Evolutionary conservation across 1,140 invertebrate genomes (phyloP), one percentile per base, ranked within the genome.

Genomic region (Notospermus geniculatus): DNA sequence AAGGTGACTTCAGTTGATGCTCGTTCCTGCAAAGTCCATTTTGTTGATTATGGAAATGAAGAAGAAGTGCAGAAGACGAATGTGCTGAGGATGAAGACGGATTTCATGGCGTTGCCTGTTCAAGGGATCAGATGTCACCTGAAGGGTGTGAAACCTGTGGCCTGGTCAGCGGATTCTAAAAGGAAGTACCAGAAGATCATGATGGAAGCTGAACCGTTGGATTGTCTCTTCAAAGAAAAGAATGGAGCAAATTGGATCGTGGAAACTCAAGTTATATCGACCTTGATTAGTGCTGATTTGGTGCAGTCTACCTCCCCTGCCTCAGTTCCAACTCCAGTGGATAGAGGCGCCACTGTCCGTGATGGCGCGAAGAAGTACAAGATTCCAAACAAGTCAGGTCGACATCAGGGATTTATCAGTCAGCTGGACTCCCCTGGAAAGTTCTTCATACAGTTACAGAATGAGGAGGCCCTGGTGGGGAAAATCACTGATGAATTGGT

Each of bases 1-100:
- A 84, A 87, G 68, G 87, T 92, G 13, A 80, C 89, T 0, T 87
- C 89, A 69, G 84, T 88, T 63, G 82, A 83, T 9, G 87, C 87
- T 46, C 55, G 65, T 19, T 86, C 88, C 30, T 87, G 85, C n/a
- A 87, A 87, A 0, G 86, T 92, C 0, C 83, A 87, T 27, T 93
- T 92, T 70, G 86, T 93, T 2, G 70, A 71, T 50, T 70, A 67
- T 57, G 74, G 72, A 50, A 69, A 71, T 32, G 50, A 36, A 28
- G 68, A 67, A 54, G 61, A 63, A 17, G 53, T 68, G 2, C 45
- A 66, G 17, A 30, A 19, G n/a, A 41, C 61, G 22, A 45, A 60
- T 22, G 61, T 77, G 5, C 63, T 56, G 57, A 36, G 46, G 19
- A 54, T 74, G 36, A 60, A 66, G 11, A 41, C 60, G 2, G 59